Evolutionary conservation across 2,797 vertebrate species (phyloP).

Genomic region (Erpetoichthys calabaricus): DNA sequence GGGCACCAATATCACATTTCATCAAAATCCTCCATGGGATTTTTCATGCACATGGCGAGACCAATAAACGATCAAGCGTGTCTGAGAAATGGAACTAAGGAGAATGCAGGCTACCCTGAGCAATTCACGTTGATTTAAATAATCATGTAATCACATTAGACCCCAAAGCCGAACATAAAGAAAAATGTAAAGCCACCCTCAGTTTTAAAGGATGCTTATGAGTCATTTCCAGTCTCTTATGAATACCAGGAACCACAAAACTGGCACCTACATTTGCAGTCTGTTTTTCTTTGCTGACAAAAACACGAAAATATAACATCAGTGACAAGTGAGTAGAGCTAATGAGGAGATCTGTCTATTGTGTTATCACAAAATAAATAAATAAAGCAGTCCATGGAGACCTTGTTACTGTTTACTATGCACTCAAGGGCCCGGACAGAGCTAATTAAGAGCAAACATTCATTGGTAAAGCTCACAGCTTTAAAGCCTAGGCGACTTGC

Average conservation of each 20-base stretch:
- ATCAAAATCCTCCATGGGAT: too few relatives aligned
- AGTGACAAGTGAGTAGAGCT: constrained; percentile 57
- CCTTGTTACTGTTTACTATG: constrained; percentile 65
- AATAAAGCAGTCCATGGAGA: constrained; percentile 59
- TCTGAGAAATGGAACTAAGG: too few relatives aligned
- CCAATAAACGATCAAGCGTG: too few relatives aligned
- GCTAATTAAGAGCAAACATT: constrained; percentile 66
- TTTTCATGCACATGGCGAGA: too few relatives aligned
- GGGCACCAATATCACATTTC: too few relatives aligned
- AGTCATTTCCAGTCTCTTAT: neutral
- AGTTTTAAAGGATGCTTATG: neutral
- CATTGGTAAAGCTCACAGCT: constrained; percentile 28
- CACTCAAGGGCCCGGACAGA: constrained; percentile 47
- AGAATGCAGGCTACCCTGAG: constrained; percentile 7
- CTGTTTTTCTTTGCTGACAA: constrained; percentile 31
- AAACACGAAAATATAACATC: constrained; percentile 37
- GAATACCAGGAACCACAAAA: constrained; percentile 21
- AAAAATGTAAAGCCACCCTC: constrained; percentile 4
- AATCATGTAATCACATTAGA: constrained; percentile 30
- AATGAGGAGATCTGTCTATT: constrained; percentile 60
- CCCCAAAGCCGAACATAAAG: constrained; percentile 8
- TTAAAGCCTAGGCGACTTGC: constrained; percentile 24
- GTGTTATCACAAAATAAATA: constrained; percentile 23
- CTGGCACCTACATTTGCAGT: constrained; percentile 27
- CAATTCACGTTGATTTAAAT: constrained; percentile 32